A percentile compares a stretch with the other conserved stretches of the same genome.
Evolutionary conservation across 1,140 invertebrate species (phyloP).

Genomic region (Cyrtorhinus lividipennis): DNA sequence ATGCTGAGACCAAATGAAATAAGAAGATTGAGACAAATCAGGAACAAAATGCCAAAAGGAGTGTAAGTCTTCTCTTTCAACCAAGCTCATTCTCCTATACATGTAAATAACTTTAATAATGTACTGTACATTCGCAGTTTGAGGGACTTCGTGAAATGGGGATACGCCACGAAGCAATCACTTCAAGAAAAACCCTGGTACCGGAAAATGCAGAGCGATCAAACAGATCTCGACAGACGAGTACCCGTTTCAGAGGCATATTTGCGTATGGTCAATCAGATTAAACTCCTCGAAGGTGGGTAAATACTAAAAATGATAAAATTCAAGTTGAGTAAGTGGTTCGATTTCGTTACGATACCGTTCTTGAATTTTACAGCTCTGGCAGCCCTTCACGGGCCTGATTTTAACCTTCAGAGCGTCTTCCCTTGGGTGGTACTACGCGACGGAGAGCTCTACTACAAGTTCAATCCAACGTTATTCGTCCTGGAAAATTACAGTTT

Average conservation of each 20-base stretch:
- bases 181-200: background rate
- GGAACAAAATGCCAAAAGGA: background rate
- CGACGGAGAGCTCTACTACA: slow-evolving; percentile 17
- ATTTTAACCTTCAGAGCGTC: background rate
- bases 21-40: background rate
- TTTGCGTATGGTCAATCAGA: too few relatives aligned
- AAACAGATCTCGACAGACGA: too few relatives aligned
- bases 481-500: slow-evolving; percentile 12
- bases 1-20: background rate
- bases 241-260: too few relatives aligned
- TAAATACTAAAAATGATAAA: too few relatives aligned
- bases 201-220: background rate
- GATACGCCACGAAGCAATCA: background rate
- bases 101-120: too few relatives aligned
- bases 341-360: too few relatives aligned
- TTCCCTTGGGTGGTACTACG: slow-evolving; percentile 5
- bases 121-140: background rate
- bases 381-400: background rate
- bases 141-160: background rate
- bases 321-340: too few relatives aligned
- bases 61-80: background rate
- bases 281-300: too few relatives aligned
- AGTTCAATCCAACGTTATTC: background rate
- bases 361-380: background rate
- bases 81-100: background rate